phyloP scores from a whole-genome alignment of 2,113 vertebrate species.

The Heterotis niloticus region DNA sequence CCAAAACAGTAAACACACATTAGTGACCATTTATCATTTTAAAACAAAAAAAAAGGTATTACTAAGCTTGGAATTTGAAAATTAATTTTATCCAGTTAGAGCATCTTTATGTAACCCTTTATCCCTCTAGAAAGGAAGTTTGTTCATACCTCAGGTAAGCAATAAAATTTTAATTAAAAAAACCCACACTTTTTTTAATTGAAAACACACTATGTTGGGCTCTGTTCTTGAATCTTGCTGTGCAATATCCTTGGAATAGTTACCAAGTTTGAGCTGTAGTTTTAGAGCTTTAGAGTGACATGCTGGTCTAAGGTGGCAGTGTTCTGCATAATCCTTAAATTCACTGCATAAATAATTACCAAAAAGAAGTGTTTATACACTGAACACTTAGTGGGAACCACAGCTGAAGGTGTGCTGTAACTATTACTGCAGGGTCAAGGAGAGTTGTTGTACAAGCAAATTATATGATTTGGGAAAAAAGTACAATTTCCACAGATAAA shows the following conservation, averaged over 20 bases:
- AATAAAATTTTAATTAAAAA: constrained; percentile 43
- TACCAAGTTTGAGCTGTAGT: constrained; percentile 48
- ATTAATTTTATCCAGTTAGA: no score
- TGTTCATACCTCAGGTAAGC: constrained; percentile 27
- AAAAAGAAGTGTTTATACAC: constrained; percentile 11
- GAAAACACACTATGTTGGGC: constrained; percentile 13
- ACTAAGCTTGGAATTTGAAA: no score
- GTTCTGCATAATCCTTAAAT: constrained; percentile 21
- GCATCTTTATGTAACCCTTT: not conserved
- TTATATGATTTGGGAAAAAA: no score
- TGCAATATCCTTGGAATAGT: constrained; percentile 47
- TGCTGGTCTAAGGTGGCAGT: constrained; percentile 35
- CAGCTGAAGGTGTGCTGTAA: constrained; percentile 7
- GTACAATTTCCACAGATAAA: not conserved
- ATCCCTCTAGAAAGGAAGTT: not conserved
- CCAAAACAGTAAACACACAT: no score
- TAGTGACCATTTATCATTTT: no score
- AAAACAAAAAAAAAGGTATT: no score
- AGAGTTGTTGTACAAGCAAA: no score
- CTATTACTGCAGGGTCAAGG: constrained; percentile 12
- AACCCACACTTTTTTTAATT: constrained; percentile 28
- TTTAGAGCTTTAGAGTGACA: constrained; percentile 35
- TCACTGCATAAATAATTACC: constrained; percentile 37
- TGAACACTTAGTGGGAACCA: constrained; percentile 21
- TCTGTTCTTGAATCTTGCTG: constrained; percentile 45